Evolutionary conservation across 2,113 vertebrate genomes (phyloP).

Genomic region (Albula goreensis): DNA sequence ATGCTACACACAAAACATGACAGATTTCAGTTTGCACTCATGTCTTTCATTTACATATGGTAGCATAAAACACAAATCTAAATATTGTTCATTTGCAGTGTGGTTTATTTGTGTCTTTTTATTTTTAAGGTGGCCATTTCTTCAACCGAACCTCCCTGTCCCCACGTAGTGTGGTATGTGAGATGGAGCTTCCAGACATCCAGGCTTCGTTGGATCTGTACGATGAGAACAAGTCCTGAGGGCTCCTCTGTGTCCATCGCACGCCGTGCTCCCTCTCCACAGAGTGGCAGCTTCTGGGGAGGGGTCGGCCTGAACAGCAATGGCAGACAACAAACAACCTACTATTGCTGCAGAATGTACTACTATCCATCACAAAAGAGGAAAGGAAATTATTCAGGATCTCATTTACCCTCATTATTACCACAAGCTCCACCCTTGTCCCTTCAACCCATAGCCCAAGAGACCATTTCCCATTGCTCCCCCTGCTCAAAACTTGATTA

Average conservation of each 20-base stretch:
- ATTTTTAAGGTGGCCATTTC: constrained; percentile 80
- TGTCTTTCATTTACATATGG: not conserved
- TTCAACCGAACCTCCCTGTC: constrained; percentile 86
- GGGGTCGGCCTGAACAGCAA: not conserved
- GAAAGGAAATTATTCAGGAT: not conserved
- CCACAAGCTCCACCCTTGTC: not conserved
- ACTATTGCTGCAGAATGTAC: constrained; percentile 32
- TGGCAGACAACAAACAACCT: constrained; percentile 21
- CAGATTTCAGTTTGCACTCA: not conserved
- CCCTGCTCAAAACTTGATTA: constrained; percentile 14
- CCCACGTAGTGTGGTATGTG: constrained; percentile 82
- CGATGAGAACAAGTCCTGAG: constrained; percentile 96
- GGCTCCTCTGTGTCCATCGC: constrained; percentile 25
- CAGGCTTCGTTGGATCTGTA: constrained; percentile 88
- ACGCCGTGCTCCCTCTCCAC: not conserved
- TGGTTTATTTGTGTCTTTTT: constrained; percentile 36
- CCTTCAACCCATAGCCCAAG: not conserved
- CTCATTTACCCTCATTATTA: constrained; percentile 9
- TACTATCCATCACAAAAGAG: constrained; percentile 11
- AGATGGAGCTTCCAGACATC: constrained; percentile 88
- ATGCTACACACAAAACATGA: not conserved
- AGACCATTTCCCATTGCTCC: not conserved
- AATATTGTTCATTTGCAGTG: not conserved
- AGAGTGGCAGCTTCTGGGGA: constrained; percentile 10
- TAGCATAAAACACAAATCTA: no score